Evolutionary conservation across 2,113 vertebrate genomes (phyloP).

Genomic region (Rhea americana): DNA sequence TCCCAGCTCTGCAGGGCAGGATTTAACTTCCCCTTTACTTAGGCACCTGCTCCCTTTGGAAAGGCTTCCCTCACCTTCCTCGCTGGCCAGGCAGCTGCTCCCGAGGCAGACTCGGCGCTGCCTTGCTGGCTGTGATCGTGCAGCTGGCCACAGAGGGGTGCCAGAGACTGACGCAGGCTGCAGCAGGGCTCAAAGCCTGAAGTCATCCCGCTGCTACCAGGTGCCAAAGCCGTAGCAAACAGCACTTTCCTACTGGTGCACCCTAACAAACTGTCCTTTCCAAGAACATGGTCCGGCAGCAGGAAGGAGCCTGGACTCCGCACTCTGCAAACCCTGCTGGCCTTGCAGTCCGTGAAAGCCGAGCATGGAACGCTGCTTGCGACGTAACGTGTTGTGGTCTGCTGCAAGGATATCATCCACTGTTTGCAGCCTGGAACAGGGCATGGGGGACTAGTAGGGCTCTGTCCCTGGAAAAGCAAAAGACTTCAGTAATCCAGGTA

Average conservation of each 20-base stretch:
- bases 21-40: background rate
- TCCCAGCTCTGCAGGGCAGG: fast-evolving
- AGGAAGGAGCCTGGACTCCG: background rate
- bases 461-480: background rate
- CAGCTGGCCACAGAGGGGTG: slow-evolving; percentile 48
- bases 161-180: slow-evolving; percentile 17
- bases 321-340: background rate
- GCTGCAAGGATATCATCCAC: fast-evolving
- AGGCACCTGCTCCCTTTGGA: background rate
- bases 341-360: background rate
- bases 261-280: fast-evolving
- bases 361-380: fast-evolving
- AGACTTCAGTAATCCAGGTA: background rate
- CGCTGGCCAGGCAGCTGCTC: background rate
- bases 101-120: fast-evolving
- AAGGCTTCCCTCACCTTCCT: fast-evolving
- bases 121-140: slow-evolving; percentile 5
- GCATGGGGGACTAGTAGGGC: fast-evolving
- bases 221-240: fast-evolving
- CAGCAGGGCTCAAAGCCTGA: background rate
- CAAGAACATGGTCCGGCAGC: fast-evolving
- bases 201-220: background rate
- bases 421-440: fast-evolving
- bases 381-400: fast-evolving
- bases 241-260: background rate